Base-by-base conservation (phyloP, 2,888 invertebrate genomes). In the Leucophenga maculata region DNA sequence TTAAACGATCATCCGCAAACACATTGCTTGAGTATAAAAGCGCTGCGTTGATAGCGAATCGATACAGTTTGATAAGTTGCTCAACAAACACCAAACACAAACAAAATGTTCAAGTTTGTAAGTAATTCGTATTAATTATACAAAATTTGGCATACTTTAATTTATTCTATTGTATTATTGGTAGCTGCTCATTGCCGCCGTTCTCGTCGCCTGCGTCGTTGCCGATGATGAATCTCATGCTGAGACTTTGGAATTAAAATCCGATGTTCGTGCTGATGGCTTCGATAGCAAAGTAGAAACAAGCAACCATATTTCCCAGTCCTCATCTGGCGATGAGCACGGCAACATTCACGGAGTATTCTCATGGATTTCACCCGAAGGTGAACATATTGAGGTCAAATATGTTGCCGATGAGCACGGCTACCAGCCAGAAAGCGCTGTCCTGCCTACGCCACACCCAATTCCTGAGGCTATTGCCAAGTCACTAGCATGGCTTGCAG, bases 321-420 rank as follows among this genome's bases (percentile, higher is more conserved):
- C 70, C 0, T 75, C 80, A n/a, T 65, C 67, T n/a, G 85, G 86
- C 18, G 84, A 88, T 75, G 82, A 69, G 13, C 77, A 86, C 13
- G 85, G 83, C 68, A 82, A 82, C 57, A 77, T 80, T n/a, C 76
- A 85, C 14, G 88, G 88, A 16, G 71, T 67, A 18, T 86, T 72
- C 50, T 69, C 69, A 59, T 87, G 80, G 78, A 59, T 80, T 14
- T 79, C 85, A 0, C 87, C 86, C 68, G 84, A 87, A 68, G 86
- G 88, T n/a, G 75, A 74, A 32, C 78, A 78, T 14, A 65, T 86
- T 18, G 70, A 77, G 1, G 72, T 88, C 6, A 50, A 52, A 16
- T 87, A 85, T 72, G 72, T 80, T 20, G 87, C 87, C 71, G 78
- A 86, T 71, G 85, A 86, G 74, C 65, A 86, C 46, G 86, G 86